These are phyloP conservation scores for Procambarus clarkii DNA, from an alignment of 1,140 invertebrate genomes.

Conservation along the genomic window DNA sequence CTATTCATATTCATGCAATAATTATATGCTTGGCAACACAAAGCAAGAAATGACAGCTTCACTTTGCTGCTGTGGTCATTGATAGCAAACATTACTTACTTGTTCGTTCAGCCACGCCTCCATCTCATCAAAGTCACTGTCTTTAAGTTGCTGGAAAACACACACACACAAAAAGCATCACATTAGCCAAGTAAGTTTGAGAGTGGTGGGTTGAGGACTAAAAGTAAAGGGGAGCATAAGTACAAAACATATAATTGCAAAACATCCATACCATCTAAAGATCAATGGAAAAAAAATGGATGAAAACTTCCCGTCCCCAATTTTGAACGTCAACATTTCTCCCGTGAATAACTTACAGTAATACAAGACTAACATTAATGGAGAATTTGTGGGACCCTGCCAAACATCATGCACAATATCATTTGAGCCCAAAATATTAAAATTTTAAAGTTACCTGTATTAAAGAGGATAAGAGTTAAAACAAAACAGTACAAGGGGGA, in stretches of 20 bases:
- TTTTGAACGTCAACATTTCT: not conserved
- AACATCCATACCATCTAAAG: not conserved
- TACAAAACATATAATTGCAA: not conserved
- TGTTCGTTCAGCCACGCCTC: slow-evolving; percentile 63
- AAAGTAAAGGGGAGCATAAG: not conserved
- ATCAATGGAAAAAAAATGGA: not conserved
- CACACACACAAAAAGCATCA: slow-evolving; percentile 45
- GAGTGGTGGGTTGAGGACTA: not conserved
- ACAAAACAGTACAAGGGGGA: too few relatives aligned
- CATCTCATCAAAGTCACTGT: slow-evolving; percentile 68
- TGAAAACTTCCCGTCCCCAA: not conserved
- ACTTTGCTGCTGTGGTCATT: not conserved
- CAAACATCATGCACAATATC: not conserved
- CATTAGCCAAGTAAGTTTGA: slow-evolving; percentile 42
- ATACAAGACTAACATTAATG: not conserved
- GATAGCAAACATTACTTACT: slow-evolving; percentile 28
- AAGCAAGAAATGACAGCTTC: not conserved
- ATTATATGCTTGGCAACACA: not conserved
- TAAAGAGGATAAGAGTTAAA: too few relatives aligned
- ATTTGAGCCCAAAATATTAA: not conserved
- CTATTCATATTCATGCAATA: not conserved
- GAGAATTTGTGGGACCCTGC: not conserved
- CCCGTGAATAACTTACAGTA: not conserved
- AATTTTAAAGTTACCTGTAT: too few relatives aligned
- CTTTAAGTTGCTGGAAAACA: slow-evolving; percentile 62